phyloP scores from a whole-genome alignment of 2,797 vertebrate species.

The Sebastes steindachneri region DNA sequence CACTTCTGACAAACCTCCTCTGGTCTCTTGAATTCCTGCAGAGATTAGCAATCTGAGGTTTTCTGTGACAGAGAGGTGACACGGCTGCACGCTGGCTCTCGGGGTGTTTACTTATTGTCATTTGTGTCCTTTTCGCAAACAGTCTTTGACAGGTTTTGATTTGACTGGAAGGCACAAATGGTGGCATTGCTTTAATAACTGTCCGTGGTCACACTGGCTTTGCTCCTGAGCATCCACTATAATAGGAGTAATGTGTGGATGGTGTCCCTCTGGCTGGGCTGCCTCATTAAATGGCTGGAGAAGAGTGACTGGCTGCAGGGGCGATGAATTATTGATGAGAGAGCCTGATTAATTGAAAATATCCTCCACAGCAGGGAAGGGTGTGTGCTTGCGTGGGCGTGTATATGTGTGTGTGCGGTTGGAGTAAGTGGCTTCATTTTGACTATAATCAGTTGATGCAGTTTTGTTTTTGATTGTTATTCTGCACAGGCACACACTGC shows the following conservation, averaged over 20 bases:
- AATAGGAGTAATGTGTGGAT: slow-evolving; percentile 71
- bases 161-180: slow-evolving; percentile 59
- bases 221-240: slow-evolving; percentile 65
- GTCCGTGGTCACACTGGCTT: slow-evolving; percentile 57
- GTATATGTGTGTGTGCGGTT: neutral
- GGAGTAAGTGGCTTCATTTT: slow-evolving; percentile 63
- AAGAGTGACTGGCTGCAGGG: slow-evolving; percentile 82
- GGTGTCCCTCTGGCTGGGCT: slow-evolving; percentile 66
- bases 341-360: slow-evolving; percentile 83
- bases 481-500: slow-evolving; percentile 24
- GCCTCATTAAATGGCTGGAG: slow-evolving; percentile 82
- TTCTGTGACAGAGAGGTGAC: slow-evolving; percentile 16
- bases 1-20: slow-evolving; percentile 46
- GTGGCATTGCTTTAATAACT: slow-evolving; percentile 69
- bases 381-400: slow-evolving; percentile 16
- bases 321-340: slow-evolving; percentile 84
- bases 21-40: slow-evolving; percentile 25
- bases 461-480: slow-evolving; percentile 36
- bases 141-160: slow-evolving; percentile 62
- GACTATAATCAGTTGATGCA: slow-evolving; percentile 66
- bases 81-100: neutral
- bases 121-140: slow-evolving; percentile 64
- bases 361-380: slow-evolving; percentile 65
- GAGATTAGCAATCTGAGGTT: slow-evolving; percentile 41
- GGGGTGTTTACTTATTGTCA: slow-evolving; percentile 67